Evolutionary conservation across 2,888 invertebrate genomes (phyloP).

Genomic region (Proisotoma minuta): DNA sequence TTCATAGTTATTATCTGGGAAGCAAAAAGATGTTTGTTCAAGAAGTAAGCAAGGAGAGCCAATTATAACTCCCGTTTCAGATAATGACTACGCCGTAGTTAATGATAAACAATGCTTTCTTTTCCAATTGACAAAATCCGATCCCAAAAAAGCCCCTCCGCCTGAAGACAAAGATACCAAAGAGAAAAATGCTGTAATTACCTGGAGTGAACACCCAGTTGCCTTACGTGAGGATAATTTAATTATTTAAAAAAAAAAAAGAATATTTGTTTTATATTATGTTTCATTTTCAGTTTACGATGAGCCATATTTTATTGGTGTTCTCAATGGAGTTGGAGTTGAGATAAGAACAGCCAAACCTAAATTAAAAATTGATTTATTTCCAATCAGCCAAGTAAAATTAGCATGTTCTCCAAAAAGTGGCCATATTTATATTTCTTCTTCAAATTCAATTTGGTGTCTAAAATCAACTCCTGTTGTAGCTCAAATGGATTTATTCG

Average conservation of each 20-base stretch:
- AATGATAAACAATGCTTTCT: constrained; percentile 61
- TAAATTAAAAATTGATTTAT: constrained; percentile 70
- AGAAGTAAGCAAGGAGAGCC: constrained; percentile 78
- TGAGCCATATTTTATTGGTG: constrained; percentile 83
- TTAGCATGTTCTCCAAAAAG: constrained; percentile 65
- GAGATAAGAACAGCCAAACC: constrained; percentile 84
- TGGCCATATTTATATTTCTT: constrained; percentile 80
- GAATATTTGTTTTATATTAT: constrained; percentile 2
- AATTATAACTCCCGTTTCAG: constrained; percentile 70
- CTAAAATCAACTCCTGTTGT: constrained; percentile 74
- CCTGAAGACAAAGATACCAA: constrained; percentile 3
- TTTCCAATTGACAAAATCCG: constrained; percentile 58
- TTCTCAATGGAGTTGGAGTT: constrained; percentile 69
- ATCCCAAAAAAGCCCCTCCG: constrained; percentile 58
- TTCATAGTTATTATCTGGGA: constrained; percentile 53
- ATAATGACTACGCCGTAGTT: constrained; percentile 72
- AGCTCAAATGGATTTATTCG: constrained; percentile 74
- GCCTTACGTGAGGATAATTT: constrained; percentile 57
- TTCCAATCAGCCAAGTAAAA: constrained; percentile 58
- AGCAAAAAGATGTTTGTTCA: constrained; percentile 76
- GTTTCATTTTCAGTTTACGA: constrained; percentile 69
- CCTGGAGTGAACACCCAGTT: constrained; percentile 73
- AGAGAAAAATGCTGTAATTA: constrained; percentile 55
- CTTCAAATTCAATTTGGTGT: constrained; percentile 83
- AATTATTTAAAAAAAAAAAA: background rate